Evolutionary conservation across 2,113 vertebrate species (phyloP), one percentile per base, ranked within the genome.

Genomic region (Hydrolagus affinis): DNA sequence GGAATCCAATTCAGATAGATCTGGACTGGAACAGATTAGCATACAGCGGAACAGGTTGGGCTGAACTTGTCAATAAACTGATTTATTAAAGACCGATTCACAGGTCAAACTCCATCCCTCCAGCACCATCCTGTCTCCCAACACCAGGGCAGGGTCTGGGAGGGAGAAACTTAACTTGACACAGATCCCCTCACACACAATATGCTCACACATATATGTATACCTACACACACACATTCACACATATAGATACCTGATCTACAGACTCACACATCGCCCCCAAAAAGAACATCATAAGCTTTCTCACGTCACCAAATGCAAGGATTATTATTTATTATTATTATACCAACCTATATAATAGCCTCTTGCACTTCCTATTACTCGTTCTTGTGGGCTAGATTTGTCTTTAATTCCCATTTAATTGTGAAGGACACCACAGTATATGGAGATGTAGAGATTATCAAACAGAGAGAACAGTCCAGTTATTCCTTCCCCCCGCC

Each of bases 1-100:
- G 78, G 78, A 83, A 83, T 66, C 78, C 59, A 83, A 83, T 83
- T 83, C 78, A 83, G 62, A 83, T 83, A 66, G 78, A 83, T 83
- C 78, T 83, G 62, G 66, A 83, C 25, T 83, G 66, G 78, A 23
- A 28, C 28, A 83, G 66, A 66, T 83, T 60, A 83, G 78, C 78
- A 83, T 66, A 83, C 28, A 64, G 78, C 78, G 60, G 14, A 83
- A 66, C 78, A 21, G 62, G 60, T 83, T 23, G 78, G 77, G 64
- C 77, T 80, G 59, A 62, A 80, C 60, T 60, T 83, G 78, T 83
- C 78, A 83, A 83, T 83, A 83, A 83, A 25, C 78, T 83, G 78
- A 83, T 83, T 83, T 83, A 83, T 83, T 68, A 83, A 83, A 83
- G 78, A 68, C 78, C 78, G 62, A 83, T 83, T 83, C 28, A 28